Conservation (phyloP, 2,888 invertebrate species). For the Melitaea athalia region DNA sequence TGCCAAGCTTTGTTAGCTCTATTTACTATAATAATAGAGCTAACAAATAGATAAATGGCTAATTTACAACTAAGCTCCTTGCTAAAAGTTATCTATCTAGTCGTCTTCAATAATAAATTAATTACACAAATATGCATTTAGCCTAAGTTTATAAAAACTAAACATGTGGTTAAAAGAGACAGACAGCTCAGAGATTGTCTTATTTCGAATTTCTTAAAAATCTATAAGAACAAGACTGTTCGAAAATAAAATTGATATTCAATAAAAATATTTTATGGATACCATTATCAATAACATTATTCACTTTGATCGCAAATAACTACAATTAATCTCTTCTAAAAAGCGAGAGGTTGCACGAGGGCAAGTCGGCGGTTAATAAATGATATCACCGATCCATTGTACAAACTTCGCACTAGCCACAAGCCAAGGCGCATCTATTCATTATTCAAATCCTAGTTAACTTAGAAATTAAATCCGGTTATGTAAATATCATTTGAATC, state of each 20-base stretch:
- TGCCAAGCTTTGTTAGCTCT: no score
- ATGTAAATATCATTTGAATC: background rate
- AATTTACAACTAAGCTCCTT: no score
- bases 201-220: background rate
- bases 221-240: background rate
- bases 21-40: no score
- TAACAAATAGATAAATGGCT: no score
- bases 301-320: conserved; percentile 24
- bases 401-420: conserved; percentile 37
- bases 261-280: conserved; percentile 2
- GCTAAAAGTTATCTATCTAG: no score
- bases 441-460: conserved; percentile 21
- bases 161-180: no score
- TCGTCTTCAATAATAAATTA: no score
- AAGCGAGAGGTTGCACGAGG: conserved; percentile 26
- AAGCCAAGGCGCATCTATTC: conserved; percentile 9
- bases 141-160: no score
- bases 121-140: no score
- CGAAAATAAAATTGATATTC: background rate
- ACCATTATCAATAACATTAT: conserved; percentile 15
- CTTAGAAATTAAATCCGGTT: conserved; percentile 8
- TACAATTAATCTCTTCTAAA: conserved; percentile 34
- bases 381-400: conserved; percentile 52
- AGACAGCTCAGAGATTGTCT: no score
- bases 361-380: conserved; percentile 57